Conservation (phyloP, 2,888 invertebrate genomes). For the Cataglyphis rosenhaueri region DNA sequence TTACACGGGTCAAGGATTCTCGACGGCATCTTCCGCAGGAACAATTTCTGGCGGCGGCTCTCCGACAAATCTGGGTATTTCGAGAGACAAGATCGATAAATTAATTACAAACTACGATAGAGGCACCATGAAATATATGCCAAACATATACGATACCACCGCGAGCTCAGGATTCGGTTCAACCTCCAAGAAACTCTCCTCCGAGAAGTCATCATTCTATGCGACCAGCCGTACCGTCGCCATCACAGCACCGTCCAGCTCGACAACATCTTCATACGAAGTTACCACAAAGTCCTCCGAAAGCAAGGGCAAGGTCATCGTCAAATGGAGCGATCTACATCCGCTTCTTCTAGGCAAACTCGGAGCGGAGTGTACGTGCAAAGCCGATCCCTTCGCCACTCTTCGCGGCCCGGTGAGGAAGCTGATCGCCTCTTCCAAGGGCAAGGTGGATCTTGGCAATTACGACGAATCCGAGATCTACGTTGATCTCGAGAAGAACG, state of each 20-base stretch:
- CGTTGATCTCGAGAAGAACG: conserved; percentile 79
- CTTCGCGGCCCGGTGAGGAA: conserved; percentile 79
- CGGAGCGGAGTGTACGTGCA: conserved; percentile 91
- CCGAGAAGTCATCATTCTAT: neutral
- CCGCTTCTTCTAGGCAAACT: conserved; percentile 90
- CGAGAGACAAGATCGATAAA: conserved; percentile 70
- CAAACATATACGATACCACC: conserved; percentile 71
- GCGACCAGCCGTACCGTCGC: conserved; percentile 52
- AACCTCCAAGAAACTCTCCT: conserved; percentile 54
- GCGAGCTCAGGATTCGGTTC: conserved; percentile 50
- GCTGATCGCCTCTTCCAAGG: conserved; percentile 79
- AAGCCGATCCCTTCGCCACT: conserved; percentile 82
- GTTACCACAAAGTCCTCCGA: conserved; percentile 70
- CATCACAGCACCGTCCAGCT: conserved; percentile 75
- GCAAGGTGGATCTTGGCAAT: conserved; percentile 80
- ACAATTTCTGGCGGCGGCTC: conserved; percentile 63
- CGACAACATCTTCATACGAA: conserved; percentile 69
- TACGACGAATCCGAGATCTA: conserved; percentile 84
- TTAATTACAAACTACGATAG: conserved; percentile 75
- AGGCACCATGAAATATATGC: conserved; percentile 77
- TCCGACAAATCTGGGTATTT: conserved; percentile 65
- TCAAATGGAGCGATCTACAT: conserved; percentile 91
- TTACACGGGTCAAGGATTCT: conserved; percentile 56
- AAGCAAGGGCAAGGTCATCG: conserved; percentile 87
- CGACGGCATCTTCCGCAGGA: conserved; percentile 44